These are phyloP conservation scores for Genyomyrus donnyi DNA, from an alignment of 2,113 vertebrate species.

Conservation along the genomic window DNA sequence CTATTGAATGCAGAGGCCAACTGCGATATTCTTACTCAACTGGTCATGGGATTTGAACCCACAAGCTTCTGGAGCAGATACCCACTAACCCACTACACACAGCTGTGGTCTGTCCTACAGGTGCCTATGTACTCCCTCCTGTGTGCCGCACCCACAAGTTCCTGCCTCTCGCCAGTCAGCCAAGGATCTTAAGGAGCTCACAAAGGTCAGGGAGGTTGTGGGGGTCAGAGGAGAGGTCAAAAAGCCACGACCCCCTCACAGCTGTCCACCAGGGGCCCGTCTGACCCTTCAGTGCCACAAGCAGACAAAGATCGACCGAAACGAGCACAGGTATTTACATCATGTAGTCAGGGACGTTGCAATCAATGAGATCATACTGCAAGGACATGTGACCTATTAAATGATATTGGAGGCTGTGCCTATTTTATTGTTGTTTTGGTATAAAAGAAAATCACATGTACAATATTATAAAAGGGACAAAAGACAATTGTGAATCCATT, in stretches of 20 bases:
- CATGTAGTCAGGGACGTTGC: neutral
- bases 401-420: neutral
- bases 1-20: neutral
- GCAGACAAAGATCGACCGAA: conserved; percentile 1
- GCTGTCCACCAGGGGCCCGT: conserved; percentile 12
- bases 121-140: conserved; percentile 27
- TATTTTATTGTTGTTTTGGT: neutral
- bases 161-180: neutral
- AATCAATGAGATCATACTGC: neutral
- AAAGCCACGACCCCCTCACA: conserved; percentile 2
- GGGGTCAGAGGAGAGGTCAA: conserved; percentile 19
- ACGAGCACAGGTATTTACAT: conserved; percentile 28
- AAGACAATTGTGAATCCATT: neutral
- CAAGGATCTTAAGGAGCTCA: neutral
- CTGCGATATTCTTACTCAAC: neutral
- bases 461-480: neutral
- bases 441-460: neutral
- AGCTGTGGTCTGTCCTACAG: conserved; percentile 18
- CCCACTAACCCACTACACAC: neutral
- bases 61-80: neutral
- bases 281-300: conserved; percentile 10
- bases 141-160: neutral
- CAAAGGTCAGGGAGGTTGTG: neutral
- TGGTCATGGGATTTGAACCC: neutral
- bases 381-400: neutral